Evolutionary conservation across 2,113 vertebrate genomes (phyloP).

Genomic region (Trematomus loennbergii): DNA sequence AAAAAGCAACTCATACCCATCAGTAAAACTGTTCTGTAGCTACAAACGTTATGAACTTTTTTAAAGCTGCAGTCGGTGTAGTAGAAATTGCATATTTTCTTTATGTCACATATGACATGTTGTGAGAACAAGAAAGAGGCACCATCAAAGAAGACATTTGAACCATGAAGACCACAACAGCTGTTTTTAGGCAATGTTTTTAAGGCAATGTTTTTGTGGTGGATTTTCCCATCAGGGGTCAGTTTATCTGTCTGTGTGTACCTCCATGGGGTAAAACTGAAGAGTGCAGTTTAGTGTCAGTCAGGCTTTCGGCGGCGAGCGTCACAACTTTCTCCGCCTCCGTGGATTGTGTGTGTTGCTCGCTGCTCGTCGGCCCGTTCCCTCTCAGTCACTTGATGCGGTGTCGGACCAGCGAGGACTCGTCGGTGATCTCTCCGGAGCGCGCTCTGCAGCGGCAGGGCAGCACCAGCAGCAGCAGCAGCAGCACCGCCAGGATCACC

Average conservation of each 20-base stretch:
- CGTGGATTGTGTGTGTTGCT: conserved; percentile 10
- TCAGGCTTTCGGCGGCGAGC: conserved; percentile 15
- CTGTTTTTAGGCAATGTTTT: conserved; percentile 23
- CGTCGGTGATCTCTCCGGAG: conserved; percentile 90
- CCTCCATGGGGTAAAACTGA: conserved; percentile 29
- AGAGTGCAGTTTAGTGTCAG: conserved; percentile 45
- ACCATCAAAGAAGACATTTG: conserved; percentile 6
- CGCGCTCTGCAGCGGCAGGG: conserved; percentile 78
- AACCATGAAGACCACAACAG: conserved; percentile 1
- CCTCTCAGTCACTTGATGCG: conserved; percentile 91
- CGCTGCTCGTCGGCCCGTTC: background rate
- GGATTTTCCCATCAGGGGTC: conserved; percentile 54
- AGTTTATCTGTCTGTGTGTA: conserved; percentile 31
- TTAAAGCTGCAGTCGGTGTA: background rate
- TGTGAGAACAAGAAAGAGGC: background rate
- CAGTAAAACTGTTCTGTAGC: background rate
- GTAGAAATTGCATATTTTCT: background rate
- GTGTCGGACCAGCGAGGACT: conserved; percentile 94
- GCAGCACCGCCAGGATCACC: conserved; percentile 86
- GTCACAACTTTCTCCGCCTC: conserved; percentile 28
- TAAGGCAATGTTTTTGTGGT: conserved; percentile 21
- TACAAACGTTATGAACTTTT: background rate
- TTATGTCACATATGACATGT: background rate
- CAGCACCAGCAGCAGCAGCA: conserved; percentile 87
- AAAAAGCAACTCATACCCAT: background rate